A percentile compares a stretch with the other conserved stretches of the same genome.
phyloP scores from a whole-genome alignment of 1,140 invertebrate species.

The Homarus americanus region DNA sequence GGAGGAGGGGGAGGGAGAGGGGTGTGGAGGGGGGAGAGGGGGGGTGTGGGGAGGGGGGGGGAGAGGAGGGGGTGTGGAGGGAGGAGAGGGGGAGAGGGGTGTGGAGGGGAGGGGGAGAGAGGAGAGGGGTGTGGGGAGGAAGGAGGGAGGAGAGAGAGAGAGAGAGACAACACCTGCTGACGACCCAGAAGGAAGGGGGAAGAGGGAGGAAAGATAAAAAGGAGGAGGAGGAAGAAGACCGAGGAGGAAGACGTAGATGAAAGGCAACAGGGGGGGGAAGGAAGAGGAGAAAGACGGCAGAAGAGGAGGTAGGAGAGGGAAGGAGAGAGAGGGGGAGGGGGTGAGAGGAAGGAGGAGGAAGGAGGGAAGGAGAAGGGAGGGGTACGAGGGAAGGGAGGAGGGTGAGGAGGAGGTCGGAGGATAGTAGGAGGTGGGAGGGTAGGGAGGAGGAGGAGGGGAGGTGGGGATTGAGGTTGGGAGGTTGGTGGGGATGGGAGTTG shows the following conservation, averaged over 20 bases:
- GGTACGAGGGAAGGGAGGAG: background rate
- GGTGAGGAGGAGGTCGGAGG: background rate
- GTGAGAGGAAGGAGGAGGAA: no score
- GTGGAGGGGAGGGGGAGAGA: background rate
- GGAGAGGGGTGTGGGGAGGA: background rate
- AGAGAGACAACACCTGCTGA: background rate
- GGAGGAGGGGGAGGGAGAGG: background rate
- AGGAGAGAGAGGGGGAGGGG: no score
- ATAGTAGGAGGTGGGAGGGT: constrained; percentile 22
- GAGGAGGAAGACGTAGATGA: no score
- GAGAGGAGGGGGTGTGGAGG: background rate
- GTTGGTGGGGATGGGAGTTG: no score
- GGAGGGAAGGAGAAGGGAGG: no score
- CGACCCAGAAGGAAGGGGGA: background rate
- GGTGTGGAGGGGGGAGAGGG: background rate
- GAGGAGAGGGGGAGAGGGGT: background rate
- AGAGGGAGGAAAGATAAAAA: background rate
- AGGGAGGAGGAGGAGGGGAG: background rate
- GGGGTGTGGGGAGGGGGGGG: no score
- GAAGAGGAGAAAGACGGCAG: no score
- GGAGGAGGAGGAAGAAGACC: background rate
- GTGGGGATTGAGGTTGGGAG: background rate
- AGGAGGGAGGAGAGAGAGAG: background rate
- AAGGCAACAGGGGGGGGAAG: no score
- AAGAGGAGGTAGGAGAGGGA: background rate